Base-by-base conservation (phyloP, 2,113 vertebrate species). In the Ochotona princeps region DNA sequence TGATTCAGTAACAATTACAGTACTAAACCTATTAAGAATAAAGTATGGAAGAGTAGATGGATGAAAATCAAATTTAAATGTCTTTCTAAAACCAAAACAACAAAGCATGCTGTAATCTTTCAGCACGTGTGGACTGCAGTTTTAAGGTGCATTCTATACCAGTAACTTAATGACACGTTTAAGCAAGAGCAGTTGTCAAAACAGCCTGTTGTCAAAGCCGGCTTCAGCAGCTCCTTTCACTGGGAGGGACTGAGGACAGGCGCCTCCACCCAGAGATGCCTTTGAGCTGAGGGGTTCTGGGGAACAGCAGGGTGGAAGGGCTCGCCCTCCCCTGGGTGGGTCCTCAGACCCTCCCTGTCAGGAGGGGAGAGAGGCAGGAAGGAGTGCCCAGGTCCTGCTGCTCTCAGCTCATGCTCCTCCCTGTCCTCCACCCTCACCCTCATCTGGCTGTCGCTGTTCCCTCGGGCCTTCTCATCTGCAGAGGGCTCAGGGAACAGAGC, bases 21-120 rank as follows among this genome's bases (percentile, higher is more conserved):
- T 9, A 49, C n/a, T 18, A 60, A 49, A 63, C 30, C 61, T 26
- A 89, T 51, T 57, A 74, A 87, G 66, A 80, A 51, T 30, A 54
- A 63, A 63, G 75, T 30, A 61, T 26, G 57, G 60, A 78, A 47
- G 54, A 57, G 54, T 57, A 57, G 54, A 8, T 57, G 26, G 87
- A 74, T 82, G 30, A 91, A 92, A 38, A 88, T 47, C 63, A 88
- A 86, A 89, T 35, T 57, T n/a, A 70, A 74, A 69, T 60, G 14
- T 7, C n/a, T 38, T 81, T 47, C 63, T 69, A 87, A 51, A 85
- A 63, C 72, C 25, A 85, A 84, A 79, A 76, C 26, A 83, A 25
- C 54, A 92, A 89, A 89, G 57, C 54, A 32, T 57, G 28, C 63
- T 35, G n/a, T 2, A 74, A 25, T 65, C 26, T 66, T 73, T 47